Base-by-base conservation (phyloP, 2,113 vertebrate species). In the Fulmarus glacialis region DNA sequence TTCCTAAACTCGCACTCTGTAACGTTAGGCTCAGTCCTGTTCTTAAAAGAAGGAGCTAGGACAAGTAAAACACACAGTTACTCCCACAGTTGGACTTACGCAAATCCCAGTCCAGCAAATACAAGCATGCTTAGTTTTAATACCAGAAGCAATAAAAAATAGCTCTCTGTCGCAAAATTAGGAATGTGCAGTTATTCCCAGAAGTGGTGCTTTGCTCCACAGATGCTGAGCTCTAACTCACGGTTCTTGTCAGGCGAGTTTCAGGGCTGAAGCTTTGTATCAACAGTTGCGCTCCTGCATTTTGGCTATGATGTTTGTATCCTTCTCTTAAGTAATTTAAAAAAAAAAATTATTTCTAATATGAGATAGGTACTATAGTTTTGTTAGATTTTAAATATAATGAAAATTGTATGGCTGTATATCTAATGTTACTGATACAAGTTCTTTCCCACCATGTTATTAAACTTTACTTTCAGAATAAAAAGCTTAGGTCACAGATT, bases 181-280 rank as follows among this genome's bases (percentile, higher is more conserved):
- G 48, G 62, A 77, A 34, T 1, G 3, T 60, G 53, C 4, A 19
- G 47, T 50, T 67, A 38, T n/a, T 86, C 60, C 60, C 47, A 34
- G 36, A 53, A 82, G 8, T n/a, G 17, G 5, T 30, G 27, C 62
- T 82, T 56, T 83, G n/a, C 12, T 83, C 21, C 27, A 3, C 1
- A 15, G 30, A 36, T 3, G 1, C 73, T 2, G 12, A 42, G 43
- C 53, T 80, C 13, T 34, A 15, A 26, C 42, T 63, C 62, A 2
- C 0, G 0, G 15, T 47, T 77, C 86, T 86, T 0, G 17, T 34
- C 5, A 6, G 32, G 52, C 5, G 0, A 23, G 68, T 91, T 85
- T 74, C 5, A 16, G 27, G 60, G 15, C 56, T 55, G 47, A 58
- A 74, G 21, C 13, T 89, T 94, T 73, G 45, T 43, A 62, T 66